Base-by-base conservation (phyloP, 2,888 invertebrate species). In the Anagyrus pseudococci region DNA sequence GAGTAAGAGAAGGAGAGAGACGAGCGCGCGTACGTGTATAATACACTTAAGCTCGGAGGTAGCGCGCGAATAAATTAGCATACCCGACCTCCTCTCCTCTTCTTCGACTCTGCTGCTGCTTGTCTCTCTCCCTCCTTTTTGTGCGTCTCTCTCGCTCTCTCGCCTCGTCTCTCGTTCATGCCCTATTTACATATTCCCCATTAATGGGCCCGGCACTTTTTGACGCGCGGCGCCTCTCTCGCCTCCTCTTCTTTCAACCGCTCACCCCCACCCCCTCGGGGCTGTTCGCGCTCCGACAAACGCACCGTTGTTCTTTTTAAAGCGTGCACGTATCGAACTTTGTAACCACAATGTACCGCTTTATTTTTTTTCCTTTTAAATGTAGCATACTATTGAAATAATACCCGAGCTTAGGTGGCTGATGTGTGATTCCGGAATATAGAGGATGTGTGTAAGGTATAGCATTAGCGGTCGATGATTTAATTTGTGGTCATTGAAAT, bases 141-240 rank as follows among this genome's bases (percentile, higher is more conserved):
- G 8, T 25, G 15, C 49, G 23, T 26, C 26, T 49, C 15, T 49
- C 22, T 20, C 20, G 19, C 13, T 20, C 20, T 20, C 48, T 23
- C 15, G 2, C 26, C 23, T 20, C 13, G 46, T 29, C 47, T 41
- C 29, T 25, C 41, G 53, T 58, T 41, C 52, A 15, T 58, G 46
- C 37, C 52, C 22, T 48, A 64, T 64, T 61, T 61, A 54, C 64
- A 64, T 64, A 61, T 57, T 55, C 54, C 54, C 61, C 60, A 56
- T 57, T 58, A 61, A 58, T 53, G 57, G 61, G 23, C 20, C 44
- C 46, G 54, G 43, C 48, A 41, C 58, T 58, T 62, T 63, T 63
- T 63, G 63, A 63, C 63, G 54, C 63, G 58, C 23, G 41, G 58
- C 46, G 40, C 54, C 58, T 40, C 20, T 52, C 22, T 52, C 22